Percentiles rank a stretch among this genome's conserved stretches.
Conservation (phyloP, 2,888 invertebrate species). For the Drosophila niveifrons region DNA sequence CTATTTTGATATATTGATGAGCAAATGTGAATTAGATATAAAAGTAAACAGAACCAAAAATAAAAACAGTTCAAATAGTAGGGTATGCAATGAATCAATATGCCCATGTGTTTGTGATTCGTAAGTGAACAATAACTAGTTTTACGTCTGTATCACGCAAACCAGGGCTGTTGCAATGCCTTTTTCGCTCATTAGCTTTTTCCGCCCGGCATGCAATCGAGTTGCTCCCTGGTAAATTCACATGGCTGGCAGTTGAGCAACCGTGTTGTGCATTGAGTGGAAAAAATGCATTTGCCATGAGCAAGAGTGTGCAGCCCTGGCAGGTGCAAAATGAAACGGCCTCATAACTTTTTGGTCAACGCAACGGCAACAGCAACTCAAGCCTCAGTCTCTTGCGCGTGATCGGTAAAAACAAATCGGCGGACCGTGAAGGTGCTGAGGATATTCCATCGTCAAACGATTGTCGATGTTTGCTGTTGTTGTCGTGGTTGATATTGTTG, state of each 20-base stretch:
- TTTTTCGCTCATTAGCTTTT: conserved; percentile 58
- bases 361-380: conserved; percentile 55
- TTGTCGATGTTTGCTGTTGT: conserved; percentile 59
- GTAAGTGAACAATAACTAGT: conserved; percentile 64
- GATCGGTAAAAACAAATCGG: conserved; percentile 73
- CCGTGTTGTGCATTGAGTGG: conserved; percentile 5
- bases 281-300: conserved; percentile 41
- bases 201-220: conserved; percentile 38
- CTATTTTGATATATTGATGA: too few species aligned
- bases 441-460: conserved; percentile 59
- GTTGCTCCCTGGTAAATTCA: conserved; percentile 26
- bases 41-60: neutral
- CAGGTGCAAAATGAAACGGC: conserved; percentile 70
- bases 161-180: conserved; percentile 59
- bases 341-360: conserved; percentile 70
- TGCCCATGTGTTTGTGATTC: conserved; percentile 22
- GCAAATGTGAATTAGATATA: neutral
- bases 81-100: conserved; percentile 9
- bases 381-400: conserved; percentile 75
- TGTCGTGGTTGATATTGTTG: conserved; percentile 55
- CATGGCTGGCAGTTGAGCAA: conserved; percentile 4
- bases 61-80: conserved; percentile 2
- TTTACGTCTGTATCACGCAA: conserved; percentile 59
- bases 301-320: conserved; percentile 59
- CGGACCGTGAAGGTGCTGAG: conserved; percentile 78